Percentiles rank a stretch among this genome's conserved stretches.
Conservation (phyloP, 2,888 invertebrate genomes). For the Conops quadrifasciatus region DNA sequence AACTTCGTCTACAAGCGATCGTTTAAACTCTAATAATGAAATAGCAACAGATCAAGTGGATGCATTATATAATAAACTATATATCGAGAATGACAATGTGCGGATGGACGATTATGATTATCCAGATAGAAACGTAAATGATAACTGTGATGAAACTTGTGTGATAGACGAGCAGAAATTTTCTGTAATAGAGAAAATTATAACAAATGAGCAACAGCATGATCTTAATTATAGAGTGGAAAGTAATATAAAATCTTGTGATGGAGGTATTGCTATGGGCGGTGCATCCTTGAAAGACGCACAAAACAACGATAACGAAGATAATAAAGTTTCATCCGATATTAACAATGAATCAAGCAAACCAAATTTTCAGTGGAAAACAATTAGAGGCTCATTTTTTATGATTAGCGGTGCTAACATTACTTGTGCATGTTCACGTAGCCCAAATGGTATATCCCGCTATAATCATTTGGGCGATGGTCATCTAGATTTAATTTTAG, state of each 20-base stretch:
- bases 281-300: neutral
- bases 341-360: conserved; percentile 19
- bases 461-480: conserved; percentile 83
- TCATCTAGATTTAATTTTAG: conserved; percentile 78
- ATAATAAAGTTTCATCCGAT: neutral
- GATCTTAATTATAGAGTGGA: conserved; percentile 2
- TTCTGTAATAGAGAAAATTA: conserved; percentile 18
- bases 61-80: conserved; percentile 8
- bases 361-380: conserved; percentile 65
- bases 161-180: conserved; percentile 22
- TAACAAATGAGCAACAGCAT: conserved; percentile 25
- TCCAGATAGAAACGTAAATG: conserved; percentile 27
- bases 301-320: neutral
- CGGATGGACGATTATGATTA: neutral
- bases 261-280: neutral
- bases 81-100: conserved; percentile 23
- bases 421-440: conserved; percentile 77
- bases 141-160: conserved; percentile 35
- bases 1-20: conserved; percentile 31
- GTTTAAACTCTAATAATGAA: neutral
- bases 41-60: neutral
- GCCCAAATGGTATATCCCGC: conserved; percentile 80
- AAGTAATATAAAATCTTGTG: neutral
- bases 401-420: conserved; percentile 82
- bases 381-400: conserved; percentile 76